Conservation (phyloP, 1,140 invertebrate species). For the Drosophila orosa region DNA sequence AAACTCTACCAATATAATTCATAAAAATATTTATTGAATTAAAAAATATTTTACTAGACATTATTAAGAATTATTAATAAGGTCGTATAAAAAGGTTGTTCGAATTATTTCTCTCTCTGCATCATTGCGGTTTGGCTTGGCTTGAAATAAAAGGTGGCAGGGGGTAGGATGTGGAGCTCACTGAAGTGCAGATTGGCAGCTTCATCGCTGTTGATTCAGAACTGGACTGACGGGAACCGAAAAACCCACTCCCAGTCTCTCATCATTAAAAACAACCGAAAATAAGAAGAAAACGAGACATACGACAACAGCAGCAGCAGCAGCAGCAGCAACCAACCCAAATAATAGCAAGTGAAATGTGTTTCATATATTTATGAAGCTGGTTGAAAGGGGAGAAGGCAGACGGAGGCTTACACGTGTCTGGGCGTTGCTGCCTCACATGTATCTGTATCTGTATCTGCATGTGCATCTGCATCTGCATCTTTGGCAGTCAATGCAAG, state of each 20-base stretch:
- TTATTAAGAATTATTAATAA: too few relatives aligned
- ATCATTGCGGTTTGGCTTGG: slow-evolving; percentile 31
- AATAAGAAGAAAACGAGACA: slow-evolving; percentile 48
- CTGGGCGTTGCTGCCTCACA: slow-evolving; percentile 30
- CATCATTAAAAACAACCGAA: slow-evolving; percentile 58
- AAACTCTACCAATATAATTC: not conserved
- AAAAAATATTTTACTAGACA: too few relatives aligned
- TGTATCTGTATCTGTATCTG: slow-evolving; percentile 21
- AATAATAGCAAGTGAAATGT: slow-evolving; percentile 65
- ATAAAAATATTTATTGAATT: too few relatives aligned
- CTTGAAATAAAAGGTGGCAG: not conserved
- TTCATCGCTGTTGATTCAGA: slow-evolving; percentile 57
- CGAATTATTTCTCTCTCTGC: slow-evolving; percentile 7
- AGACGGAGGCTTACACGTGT: slow-evolving; percentile 41
- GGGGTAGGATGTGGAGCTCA: slow-evolving; percentile 21
- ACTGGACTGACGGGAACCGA: slow-evolving; percentile 67
- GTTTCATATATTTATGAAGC: slow-evolving; percentile 54
- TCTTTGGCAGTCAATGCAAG: slow-evolving; percentile 10
- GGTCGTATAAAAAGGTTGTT: not conserved
- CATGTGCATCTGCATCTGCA: slow-evolving; percentile 18
- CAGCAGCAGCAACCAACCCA: slow-evolving; percentile 27
- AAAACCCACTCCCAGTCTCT: slow-evolving; percentile 64
- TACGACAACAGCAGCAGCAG: slow-evolving; percentile 45
- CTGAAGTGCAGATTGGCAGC: slow-evolving; percentile 51
- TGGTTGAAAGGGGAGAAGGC: slow-evolving; percentile 10